Evolutionary conservation across 2,888 invertebrate species (phyloP), one percentile per base, ranked within the genome.

Genomic region (Dexiosoma caninum): DNA sequence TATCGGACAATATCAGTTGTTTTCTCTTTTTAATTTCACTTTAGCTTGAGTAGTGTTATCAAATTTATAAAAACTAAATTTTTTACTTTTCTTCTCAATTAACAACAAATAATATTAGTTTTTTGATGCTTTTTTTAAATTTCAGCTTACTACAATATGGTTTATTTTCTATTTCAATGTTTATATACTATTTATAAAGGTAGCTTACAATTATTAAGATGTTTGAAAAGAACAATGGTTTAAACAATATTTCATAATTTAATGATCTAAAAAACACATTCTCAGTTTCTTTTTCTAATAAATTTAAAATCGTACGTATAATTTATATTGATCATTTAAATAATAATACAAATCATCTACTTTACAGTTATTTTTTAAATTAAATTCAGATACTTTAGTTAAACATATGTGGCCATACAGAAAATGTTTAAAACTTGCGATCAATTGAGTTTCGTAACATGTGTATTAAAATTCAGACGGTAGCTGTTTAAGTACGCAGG

Each of bases 191-290:
- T 62, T 60, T 64, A 53, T 77, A 81, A 71, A 59, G 44, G 42
- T 64, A 55, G 57, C 71, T 72, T 72, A 74, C 42, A 72, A 72
- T 77, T 77, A 81, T 72, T 72, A 81, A 72, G 55, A 72, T 57
- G 16, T 69, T 69, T 60, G 60, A 44, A 75, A 70, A 79, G 75
- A 81, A 81, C 81, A 81, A 77, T 81, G 77, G 77, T 72, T 81
- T 37, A 40, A 62, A 53, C 46, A 35, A 30, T 40, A 9, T 40
- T 75, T 75, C 62, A 42, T 53, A 37, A 46, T 71, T 64, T 35
- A 60, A 66, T 66, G 60, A 55, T 10, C 66, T 70, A 42, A 72
- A 51, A 62, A 69, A 77, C 19, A 74, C 69, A 69, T 62, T 62
- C 62, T 69, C 62, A 78, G 67, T 78, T 78, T 10, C 70, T 55